A percentile compares a stretch with the other conserved stretches of the same genome.
These are phyloP conservation scores for Sycobia sp. DNA, from an alignment of 1,140 invertebrate species.

Conservation along the genomic window DNA sequence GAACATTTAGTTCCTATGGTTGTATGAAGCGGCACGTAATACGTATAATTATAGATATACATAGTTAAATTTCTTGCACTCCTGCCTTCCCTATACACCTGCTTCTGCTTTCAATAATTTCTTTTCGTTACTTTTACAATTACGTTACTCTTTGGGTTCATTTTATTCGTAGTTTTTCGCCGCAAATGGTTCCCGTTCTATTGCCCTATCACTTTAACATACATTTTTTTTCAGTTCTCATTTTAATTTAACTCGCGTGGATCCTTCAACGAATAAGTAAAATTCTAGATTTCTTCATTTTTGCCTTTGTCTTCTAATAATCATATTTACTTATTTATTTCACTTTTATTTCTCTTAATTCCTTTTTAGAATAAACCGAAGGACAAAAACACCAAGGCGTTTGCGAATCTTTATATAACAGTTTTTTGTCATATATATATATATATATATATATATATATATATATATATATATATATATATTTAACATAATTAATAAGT, in stretches of 20 bases:
- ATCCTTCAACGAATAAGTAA: too few relatives aligned
- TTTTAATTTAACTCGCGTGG: too few relatives aligned
- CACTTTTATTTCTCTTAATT: neutral
- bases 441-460: too few relatives aligned
- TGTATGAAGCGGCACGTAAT: constrained; percentile 47
- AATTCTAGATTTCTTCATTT: too few relatives aligned
- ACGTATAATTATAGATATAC: constrained; percentile 43
- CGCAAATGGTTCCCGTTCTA: too few relatives aligned
- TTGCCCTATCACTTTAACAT: too few relatives aligned
- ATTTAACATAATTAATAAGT: constrained; percentile 33
- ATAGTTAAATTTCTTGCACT: constrained; percentile 33
- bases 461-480: too few relatives aligned
- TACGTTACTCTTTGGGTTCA: neutral
- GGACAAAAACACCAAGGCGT: constrained; percentile 32
- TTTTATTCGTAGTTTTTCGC: neutral
- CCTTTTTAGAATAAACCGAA: constrained; percentile 16
- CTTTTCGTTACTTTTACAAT: too few relatives aligned
- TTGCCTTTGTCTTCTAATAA: neutral
- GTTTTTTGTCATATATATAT: constrained; percentile 22
- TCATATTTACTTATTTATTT: constrained; percentile 31
- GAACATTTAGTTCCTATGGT: too few relatives aligned
- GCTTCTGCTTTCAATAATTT: too few relatives aligned
- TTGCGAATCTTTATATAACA: constrained; percentile 34
- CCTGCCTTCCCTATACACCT: neutral
- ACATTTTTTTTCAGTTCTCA: too few relatives aligned